Conservation (phyloP, 35 echinoderm and acorn worm species). For the Lytechinus variegatus region DNA sequence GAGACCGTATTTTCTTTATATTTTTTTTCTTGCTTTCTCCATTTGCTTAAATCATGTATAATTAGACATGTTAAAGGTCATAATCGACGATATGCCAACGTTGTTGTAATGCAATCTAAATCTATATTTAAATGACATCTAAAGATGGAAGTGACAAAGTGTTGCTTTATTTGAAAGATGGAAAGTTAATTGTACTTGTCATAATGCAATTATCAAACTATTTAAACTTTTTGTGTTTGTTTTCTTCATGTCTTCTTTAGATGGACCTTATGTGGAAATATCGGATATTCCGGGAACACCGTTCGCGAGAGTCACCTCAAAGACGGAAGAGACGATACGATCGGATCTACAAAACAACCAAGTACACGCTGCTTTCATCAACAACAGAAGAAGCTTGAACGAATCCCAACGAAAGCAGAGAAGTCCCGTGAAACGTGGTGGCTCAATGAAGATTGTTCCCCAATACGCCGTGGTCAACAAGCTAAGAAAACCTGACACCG, state of each 20-base stretch:
- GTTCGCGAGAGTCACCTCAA: conserved; percentile 8
- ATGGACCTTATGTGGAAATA: conserved; percentile 43
- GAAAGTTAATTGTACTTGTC: no score
- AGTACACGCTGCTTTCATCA: neutral
- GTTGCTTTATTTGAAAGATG: no score
- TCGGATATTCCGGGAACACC: conserved; percentile 16
- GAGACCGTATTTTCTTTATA: no score
- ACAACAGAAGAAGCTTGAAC: conserved; percentile 27
- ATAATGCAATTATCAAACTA: neutral
- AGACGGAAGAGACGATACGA: neutral
- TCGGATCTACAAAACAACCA: neutral
- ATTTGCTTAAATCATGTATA: no score
- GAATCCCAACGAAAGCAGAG: neutral
- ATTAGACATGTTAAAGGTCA: no score
- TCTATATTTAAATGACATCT: no score
- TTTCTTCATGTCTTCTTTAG: neutral
- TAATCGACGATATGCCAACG: no score
- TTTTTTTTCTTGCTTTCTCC: no score
- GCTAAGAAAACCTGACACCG: conserved; percentile 27
- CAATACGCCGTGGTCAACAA: conserved; percentile 53
- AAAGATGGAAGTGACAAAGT: no score
- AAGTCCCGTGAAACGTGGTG: conserved; percentile 6
- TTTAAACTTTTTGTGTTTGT: neutral
- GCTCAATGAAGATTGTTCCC: neutral
- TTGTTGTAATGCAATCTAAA: no score